Base-by-base conservation (phyloP, 2,797 vertebrate species). In the Diglossa cyanea region DNA sequence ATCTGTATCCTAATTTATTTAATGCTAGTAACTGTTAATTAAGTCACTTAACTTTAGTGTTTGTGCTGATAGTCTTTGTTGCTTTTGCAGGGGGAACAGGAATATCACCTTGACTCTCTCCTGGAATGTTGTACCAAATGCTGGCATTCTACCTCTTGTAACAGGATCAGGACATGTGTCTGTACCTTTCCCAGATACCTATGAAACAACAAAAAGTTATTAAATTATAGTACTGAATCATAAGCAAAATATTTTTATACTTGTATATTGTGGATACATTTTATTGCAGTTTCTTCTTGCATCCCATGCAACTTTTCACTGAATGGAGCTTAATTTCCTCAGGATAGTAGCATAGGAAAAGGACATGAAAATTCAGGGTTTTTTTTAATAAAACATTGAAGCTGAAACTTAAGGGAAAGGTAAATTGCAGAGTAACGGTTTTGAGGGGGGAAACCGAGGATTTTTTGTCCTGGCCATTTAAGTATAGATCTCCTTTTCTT, bases 121-220 rank as follows among this genome's bases (percentile, higher is more conserved):
- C 17, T 99, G 99, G 99, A 99, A 99, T 17, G 99, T 99, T 17
- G 98, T 99, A 93, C 99, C 99, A 86, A 99, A 99, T 54, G 99
- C 99, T 62, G 99, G 99, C 93, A 99, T 99, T 95, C 98, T 99
- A 95, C 99, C 99, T 93, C 98, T 99, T 73, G 99, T 99, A 85
- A 98, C 98, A 58, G 99, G 99, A 96, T 98, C 98, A 44, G 99
- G 99, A 96, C 98, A 99, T 24, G 96, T 98, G 91, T 99, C 99
- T 93, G 97, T 99, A 70, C 98, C 99, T 39, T 99, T 99, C 95
- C 99, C 99, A 72, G 99, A 99, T 18, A 89, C 97, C n/a, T 99
- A 99, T 31, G 99, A 99, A 98, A 98, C 96, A 63, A 97, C 98
- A 74, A 99, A 98, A 98, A 99, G 98, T 97, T 99, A 99, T 97